A percentile compares a stretch with the other conserved stretches of the same genome.
phyloP scores from a whole-genome alignment of 2,113 vertebrate species.

The Oncorhynchus gorbuscha region DNA sequence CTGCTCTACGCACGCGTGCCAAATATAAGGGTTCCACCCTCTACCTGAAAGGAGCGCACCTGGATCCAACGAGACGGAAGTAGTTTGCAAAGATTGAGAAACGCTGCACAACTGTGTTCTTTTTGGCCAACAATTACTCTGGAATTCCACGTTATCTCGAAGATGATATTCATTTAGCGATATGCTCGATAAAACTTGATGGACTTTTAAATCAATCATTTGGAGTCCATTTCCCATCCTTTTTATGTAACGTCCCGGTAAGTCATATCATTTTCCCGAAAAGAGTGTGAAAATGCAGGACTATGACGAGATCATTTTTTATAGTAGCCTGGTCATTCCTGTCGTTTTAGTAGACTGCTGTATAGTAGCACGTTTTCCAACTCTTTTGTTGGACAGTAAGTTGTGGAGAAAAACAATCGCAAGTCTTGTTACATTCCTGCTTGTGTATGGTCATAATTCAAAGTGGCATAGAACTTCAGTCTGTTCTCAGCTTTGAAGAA shows the following conservation, averaged over 20 bases:
- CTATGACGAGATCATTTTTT: neutral
- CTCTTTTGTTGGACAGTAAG: neutral
- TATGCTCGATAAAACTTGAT: conserved; percentile 28
- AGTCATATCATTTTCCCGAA: conserved; percentile 4
- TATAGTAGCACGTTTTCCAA: neutral
- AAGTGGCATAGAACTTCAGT: neutral
- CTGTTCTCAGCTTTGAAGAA: neutral
- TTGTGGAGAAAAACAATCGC: neutral
- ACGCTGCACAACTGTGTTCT: neutral
- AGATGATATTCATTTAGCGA: neutral
- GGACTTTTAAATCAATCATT: conserved; percentile 1
- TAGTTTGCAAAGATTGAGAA: conserved; percentile 30
- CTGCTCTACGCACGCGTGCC: conserved; percentile 65
- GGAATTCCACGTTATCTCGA: neutral
- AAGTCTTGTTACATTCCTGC: no score
- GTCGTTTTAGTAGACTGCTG: neutral
- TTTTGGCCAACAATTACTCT: neutral
- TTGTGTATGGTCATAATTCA: no score
- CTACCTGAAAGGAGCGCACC: conserved; percentile 79
- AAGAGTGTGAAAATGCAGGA: neutral
- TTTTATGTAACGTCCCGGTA: conserved; percentile 1
- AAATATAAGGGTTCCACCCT: conserved; percentile 43
- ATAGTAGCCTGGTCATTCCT: neutral
- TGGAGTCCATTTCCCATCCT: neutral
- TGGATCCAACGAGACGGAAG: conserved; percentile 82